These are phyloP conservation scores for Ceratina australensis DNA, from an alignment of 1,140 invertebrate genomes.

Conservation along the genomic window DNA sequence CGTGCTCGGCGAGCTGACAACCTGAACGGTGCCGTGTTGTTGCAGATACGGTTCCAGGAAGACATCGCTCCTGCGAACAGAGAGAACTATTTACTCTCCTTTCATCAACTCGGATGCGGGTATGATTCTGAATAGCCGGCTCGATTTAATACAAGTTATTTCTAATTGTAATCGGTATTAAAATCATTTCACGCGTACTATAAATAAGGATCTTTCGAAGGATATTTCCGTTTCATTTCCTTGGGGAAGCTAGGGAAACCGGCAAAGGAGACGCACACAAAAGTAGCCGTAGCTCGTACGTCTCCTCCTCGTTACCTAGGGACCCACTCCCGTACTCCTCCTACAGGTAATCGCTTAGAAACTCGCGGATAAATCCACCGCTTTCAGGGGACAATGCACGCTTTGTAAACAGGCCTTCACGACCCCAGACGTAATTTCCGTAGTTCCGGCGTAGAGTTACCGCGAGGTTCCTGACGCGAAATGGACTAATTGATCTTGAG, in stretches of 20 bases:
- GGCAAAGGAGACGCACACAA: not conserved
- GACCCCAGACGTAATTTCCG: slow-evolving; percentile 32
- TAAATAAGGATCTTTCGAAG: no score
- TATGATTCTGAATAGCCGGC: slow-evolving; percentile 3
- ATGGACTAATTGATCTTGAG: slow-evolving; percentile 14
- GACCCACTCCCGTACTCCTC: not conserved
- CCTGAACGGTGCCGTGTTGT: slow-evolving; percentile 75
- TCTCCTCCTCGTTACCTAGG: slow-evolving; percentile 14
- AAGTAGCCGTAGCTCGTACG: not conserved
- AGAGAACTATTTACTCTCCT: slow-evolving; percentile 35
- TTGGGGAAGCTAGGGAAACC: no score
- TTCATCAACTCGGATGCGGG: slow-evolving; percentile 21
- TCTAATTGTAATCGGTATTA: no score
- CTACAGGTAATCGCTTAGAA: slow-evolving; percentile 47
- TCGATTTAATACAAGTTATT: not conserved
- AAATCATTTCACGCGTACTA: no score
- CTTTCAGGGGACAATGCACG: slow-evolving; percentile 15
- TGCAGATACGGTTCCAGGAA: slow-evolving; percentile 78
- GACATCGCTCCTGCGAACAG: slow-evolving; percentile 76
- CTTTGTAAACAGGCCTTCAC: slow-evolving; percentile 34
- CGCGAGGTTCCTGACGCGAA: not conserved
- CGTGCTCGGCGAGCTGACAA: slow-evolving; percentile 76
- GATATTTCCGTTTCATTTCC: no score
- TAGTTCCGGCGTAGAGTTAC: not conserved
- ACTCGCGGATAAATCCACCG: slow-evolving; percentile 35